Percentiles rank a stretch among this genome's conserved stretches.
phyloP scores from a whole-genome alignment of 2,888 invertebrate genomes.

The Xestia c-nigrum region DNA sequence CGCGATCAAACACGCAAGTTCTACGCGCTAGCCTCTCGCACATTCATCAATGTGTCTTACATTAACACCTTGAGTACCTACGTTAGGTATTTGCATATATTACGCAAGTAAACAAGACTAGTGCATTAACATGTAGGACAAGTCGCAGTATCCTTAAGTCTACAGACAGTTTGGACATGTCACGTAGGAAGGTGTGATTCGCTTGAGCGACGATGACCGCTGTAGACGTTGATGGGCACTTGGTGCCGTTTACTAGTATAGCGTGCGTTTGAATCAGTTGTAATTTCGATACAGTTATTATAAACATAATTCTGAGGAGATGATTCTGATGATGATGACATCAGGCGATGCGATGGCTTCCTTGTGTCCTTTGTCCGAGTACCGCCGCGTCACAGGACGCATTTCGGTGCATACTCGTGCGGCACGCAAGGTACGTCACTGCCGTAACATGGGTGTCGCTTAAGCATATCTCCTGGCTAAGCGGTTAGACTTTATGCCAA shows the following conservation, averaged over 20 bases:
- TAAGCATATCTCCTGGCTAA: neutral
- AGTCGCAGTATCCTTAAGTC: constrained; percentile 26
- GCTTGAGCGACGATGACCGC: constrained; percentile 12
- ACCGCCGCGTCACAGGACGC: too few species aligned
- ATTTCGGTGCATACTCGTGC: neutral
- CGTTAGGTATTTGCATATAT: constrained; percentile 22
- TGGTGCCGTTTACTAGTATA: neutral
- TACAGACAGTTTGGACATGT: constrained; percentile 44
- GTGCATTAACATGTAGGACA: constrained; percentile 41
- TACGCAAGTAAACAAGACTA: constrained; percentile 51
- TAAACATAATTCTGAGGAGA: neutral
- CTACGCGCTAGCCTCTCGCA: neutral
- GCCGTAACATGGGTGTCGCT: too few species aligned
- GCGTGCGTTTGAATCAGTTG: neutral
- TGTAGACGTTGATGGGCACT: neutral
- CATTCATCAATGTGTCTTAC: constrained; percentile 23
- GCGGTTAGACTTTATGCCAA: neutral
- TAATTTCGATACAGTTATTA: neutral
- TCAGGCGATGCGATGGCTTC: neutral
- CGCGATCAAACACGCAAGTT: constrained; percentile 5
- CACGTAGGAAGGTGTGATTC: constrained; percentile 31
- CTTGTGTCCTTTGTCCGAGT: neutral
- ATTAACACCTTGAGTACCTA: constrained; percentile 35
- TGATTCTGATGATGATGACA: neutral
- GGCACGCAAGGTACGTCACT: neutral